These are phyloP conservation scores for Xiphias gladius DNA, from an alignment of 2,113 vertebrate genomes.

Conservation along the genomic window DNA sequence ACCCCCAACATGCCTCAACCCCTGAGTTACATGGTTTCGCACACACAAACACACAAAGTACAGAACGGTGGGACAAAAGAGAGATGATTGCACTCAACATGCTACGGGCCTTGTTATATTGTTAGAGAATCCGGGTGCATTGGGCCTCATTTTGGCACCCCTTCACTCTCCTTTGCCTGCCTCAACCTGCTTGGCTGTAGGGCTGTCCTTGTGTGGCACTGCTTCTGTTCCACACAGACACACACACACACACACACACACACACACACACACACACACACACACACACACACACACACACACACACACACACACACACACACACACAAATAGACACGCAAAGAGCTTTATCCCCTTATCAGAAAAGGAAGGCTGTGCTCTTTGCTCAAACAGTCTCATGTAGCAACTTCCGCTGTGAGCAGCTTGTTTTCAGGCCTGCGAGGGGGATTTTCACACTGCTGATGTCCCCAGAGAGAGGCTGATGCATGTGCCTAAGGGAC, in stretches of 20 bases:
- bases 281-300: slow-evolving; percentile 21
- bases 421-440: slow-evolving; percentile 69
- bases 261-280: slow-evolving; percentile 23
- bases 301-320: slow-evolving; percentile 20
- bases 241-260: slow-evolving; percentile 20
- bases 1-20: slow-evolving; percentile 49
- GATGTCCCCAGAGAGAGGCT: slow-evolving; percentile 70
- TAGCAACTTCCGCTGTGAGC: slow-evolving; percentile 81
- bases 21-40: slow-evolving; percentile 28
- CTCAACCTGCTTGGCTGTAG: slow-evolving; percentile 69
- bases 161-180: slow-evolving; percentile 63
- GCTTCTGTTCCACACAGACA: slow-evolving; percentile 51
- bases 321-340: slow-evolving; percentile 29
- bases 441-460: slow-evolving; percentile 77
- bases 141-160: slow-evolving; percentile 70
- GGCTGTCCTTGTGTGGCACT: slow-evolving; percentile 67
- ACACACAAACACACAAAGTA: slow-evolving; percentile 30
- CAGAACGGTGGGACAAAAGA: slow-evolving; percentile 69
- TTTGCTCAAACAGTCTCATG: slow-evolving; percentile 76
- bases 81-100: slow-evolving; percentile 68
- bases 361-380: slow-evolving; percentile 79
- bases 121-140: slow-evolving; percentile 72
- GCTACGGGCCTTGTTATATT: slow-evolving; percentile 70
- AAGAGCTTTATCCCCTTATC: slow-evolving; percentile 77
- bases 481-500: slow-evolving; percentile 65